Evolutionary conservation across 2,888 invertebrate genomes (phyloP).

Genomic region (Spisula solida): DNA sequence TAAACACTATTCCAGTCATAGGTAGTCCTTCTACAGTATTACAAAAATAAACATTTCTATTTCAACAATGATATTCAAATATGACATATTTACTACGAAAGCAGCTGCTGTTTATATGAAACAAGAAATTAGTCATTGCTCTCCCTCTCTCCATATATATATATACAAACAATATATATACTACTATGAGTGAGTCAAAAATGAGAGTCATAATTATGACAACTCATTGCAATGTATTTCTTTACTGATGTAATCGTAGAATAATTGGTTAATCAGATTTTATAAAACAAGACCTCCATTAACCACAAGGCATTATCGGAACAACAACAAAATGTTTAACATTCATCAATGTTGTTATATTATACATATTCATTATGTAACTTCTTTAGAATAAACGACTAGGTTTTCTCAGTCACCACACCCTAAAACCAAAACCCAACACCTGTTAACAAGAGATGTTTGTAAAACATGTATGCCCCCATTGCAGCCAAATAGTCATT

Average conservation of each 20-base stretch:
- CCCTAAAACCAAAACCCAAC: not conserved
- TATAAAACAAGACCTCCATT: not conserved
- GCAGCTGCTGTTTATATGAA: conserved; percentile 12
- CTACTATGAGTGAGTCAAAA: no score
- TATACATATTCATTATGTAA: not conserved
- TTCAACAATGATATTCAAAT: conserved; percentile 24
- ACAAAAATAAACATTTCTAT: conserved; percentile 28
- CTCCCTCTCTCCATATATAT: not conserved
- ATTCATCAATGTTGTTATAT: not conserved
- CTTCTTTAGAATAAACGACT: not conserved
- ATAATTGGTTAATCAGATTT: not conserved
- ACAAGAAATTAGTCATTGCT: not conserved
- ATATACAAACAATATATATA: not conserved
- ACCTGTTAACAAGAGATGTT: no score
- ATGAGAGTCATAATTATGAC: not conserved
- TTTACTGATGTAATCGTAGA: not conserved
- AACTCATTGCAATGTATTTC: not conserved
- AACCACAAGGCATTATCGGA: not conserved
- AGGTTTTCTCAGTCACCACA: not conserved
- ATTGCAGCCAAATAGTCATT: no score
- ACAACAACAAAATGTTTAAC: not conserved
- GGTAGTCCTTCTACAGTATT: not conserved
- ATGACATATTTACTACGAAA: not conserved
- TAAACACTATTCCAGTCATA: conserved; percentile 17
- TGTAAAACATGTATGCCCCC: no score